Base-by-base conservation (phyloP, 2,888 invertebrate genomes). In the Nudaria mundana region DNA sequence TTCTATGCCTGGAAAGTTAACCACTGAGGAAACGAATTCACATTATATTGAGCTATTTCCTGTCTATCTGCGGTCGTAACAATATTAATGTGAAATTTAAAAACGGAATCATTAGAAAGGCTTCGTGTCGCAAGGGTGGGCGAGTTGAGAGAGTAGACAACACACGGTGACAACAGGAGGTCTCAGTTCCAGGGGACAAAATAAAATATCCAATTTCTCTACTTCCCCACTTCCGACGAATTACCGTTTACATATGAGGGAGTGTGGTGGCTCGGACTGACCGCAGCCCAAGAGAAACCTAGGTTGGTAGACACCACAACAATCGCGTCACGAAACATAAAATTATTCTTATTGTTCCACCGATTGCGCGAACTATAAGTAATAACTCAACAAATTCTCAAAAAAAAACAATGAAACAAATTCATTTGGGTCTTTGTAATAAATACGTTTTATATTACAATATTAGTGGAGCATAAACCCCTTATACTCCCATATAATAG, bases 141-240 rank as follows among this genome's bases (percentile, higher is more conserved):
- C 60, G 56, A 60, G 54, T 25, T 30, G 57, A 3, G 14, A 14
- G 29, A n/a, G n/a, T n/a, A n/a, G n/a, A n/a, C n/a, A n/a, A n/a
- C n/a, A n/a, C 42, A 56, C 52, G 53, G 47, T 48, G 39, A 50
- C 47, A 44, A 52, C 49, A 63, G 63, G 63, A 63, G 73, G 71
- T 20, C 67, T 61, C 70, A 63, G 60, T 71, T n/a, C n/a, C 68
- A 67, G 58, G 69, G 66, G 63, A 56, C 65, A 76, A 80, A 48
- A 81, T 80, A 76, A 81, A 81, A 81, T 81, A 81, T 82, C 82
- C 69, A 82, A 80, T 85, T 82, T 79, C 83, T 74, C 74, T 72
- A 78, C 75, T 76, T 77, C 82, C 83, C 82, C 81, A 82, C 78
- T 81, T 84, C 81, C 81, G 81, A 82, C 68, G 76, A 81, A 84